phyloP scores from a whole-genome alignment of 2,888 invertebrate species.

The Erynnis tages region DNA sequence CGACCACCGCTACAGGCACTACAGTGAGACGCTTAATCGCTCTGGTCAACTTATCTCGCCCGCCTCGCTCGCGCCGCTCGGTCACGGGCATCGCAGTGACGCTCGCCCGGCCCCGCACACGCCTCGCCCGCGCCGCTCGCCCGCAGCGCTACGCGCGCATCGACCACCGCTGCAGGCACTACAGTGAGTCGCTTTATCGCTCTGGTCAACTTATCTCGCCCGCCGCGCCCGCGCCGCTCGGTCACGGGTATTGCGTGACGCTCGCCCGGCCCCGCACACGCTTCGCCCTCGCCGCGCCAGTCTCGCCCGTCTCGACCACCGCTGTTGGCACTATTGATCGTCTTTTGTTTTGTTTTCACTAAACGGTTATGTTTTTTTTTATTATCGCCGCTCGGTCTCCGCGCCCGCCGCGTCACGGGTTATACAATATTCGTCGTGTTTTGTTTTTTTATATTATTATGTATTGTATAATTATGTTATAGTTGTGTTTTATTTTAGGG shows the following conservation, averaged over 20 bases:
- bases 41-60: slow-evolving; percentile 8
- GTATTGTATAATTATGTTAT: too few relatives aligned
- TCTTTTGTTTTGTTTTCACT: too few relatives aligned
- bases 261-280: slow-evolving; percentile 61
- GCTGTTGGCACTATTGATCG: slow-evolving; percentile 45
- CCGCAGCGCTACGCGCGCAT: slow-evolving; percentile 33
- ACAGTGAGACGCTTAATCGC: slow-evolving; percentile 42
- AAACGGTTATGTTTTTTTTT: too few relatives aligned
- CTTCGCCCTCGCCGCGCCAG: slow-evolving; percentile 32
- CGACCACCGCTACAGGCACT: slow-evolving; percentile 36
- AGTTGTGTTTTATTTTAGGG: too few relatives aligned
- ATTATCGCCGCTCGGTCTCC: not conserved
- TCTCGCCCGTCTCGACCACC: slow-evolving; percentile 33
- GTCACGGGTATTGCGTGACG: slow-evolving; percentile 69
- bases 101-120: slow-evolving; percentile 61
- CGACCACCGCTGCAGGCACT: slow-evolving; percentile 36
- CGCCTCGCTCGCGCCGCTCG: slow-evolving; percentile 72
- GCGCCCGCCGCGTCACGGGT: too few relatives aligned
- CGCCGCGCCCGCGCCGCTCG: slow-evolving; percentile 72
- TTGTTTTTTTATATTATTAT: too few relatives aligned
- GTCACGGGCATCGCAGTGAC: slow-evolving; percentile 68
- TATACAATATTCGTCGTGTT: too few relatives aligned
- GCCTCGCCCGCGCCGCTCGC: slow-evolving; percentile 31
- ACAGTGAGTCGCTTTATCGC: slow-evolving; percentile 42
- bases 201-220: slow-evolving; percentile 8